Evolutionary conservation across 2,888 invertebrate species (phyloP).

Genomic region (Macrosoma leucophasiata): DNA sequence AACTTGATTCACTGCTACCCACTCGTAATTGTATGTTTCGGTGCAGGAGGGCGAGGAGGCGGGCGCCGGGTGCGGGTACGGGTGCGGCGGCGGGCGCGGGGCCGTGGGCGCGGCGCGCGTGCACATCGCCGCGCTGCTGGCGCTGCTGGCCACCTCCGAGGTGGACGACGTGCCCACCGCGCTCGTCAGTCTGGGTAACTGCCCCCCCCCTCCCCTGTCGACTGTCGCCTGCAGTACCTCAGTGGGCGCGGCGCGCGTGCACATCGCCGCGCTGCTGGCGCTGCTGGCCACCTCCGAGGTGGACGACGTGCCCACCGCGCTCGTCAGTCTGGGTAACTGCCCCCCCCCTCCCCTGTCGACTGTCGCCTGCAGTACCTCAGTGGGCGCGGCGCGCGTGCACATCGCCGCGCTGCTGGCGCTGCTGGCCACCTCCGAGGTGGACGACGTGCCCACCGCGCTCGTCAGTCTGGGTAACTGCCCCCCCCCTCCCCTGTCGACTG

Average conservation of each 20-base stretch:
- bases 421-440: no score
- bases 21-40: no score
- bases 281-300: background rate
- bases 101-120: constrained; percentile 81
- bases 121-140: constrained; percentile 85
- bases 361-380: no score
- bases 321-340: constrained; percentile 17
- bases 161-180: constrained; percentile 85
- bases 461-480: no score
- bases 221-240: background rate
- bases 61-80: background rate
- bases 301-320: constrained; percentile 11
- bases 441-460: no score
- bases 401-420: no score
- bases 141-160: constrained; percentile 82
- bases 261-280: background rate
- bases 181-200: constrained; percentile 69
- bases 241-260: background rate
- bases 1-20: no score
- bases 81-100: constrained; percentile 5
- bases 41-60: no score
- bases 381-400: no score
- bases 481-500: no score
- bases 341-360: no score
- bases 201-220: no score